Evolutionary conservation across 2,113 vertebrate genomes (phyloP).

Genomic region (Dascyllus trimaculatus): DNA sequence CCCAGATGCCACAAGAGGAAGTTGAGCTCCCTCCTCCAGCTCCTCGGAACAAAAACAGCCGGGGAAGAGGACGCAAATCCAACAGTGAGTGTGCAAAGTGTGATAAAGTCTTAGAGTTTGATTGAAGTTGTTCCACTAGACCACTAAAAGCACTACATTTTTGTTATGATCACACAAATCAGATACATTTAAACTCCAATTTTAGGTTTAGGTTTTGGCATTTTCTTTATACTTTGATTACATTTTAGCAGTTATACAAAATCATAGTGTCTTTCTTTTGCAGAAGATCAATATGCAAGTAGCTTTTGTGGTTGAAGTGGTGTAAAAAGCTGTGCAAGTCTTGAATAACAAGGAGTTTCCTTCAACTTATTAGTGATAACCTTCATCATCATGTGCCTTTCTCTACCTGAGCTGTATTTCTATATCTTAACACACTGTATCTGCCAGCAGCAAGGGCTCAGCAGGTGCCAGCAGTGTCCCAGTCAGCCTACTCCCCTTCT

Average conservation of each 20-base stretch:
- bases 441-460: constrained; percentile 83
- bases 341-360: neutral
- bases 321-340: neutral
- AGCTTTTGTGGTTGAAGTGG: no score
- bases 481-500: constrained; percentile 88
- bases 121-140: neutral
- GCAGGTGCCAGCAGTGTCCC: constrained; percentile 93
- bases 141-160: neutral
- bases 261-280: no score
- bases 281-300: no score
- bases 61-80: constrained; percentile 88
- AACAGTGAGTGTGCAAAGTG: constrained; percentile 77
- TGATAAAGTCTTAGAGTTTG: neutral
- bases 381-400: no score
- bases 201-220: neutral
- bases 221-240: no score
- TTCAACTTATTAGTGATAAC: neutral
- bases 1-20: constrained; percentile 94
- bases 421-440: neutral
- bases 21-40: constrained; percentile 89
- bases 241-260: no score
- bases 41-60: constrained; percentile 88
- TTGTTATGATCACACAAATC: neutral
- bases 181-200: neutral
- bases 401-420: neutral